These are phyloP conservation scores for Cotesia typhae DNA, from an alignment of 1,140 invertebrate species.

Conservation along the genomic window DNA sequence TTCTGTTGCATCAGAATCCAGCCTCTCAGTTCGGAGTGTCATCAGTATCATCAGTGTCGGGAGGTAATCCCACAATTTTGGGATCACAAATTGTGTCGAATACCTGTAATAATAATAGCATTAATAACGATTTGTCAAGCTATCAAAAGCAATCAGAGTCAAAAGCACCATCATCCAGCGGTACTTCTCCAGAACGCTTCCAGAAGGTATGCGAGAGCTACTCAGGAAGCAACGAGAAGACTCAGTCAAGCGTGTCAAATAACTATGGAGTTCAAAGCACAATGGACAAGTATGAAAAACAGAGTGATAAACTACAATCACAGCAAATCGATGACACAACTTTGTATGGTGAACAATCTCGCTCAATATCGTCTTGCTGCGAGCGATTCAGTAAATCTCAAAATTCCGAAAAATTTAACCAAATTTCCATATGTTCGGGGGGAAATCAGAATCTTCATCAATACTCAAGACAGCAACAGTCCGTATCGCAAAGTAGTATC, in stretches of 20 bases:
- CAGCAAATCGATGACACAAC: conserved; percentile 29
- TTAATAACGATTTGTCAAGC: conserved; percentile 35
- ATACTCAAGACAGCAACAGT: conserved; percentile 29
- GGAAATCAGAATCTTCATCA: conserved; percentile 32
- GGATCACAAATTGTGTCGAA: conserved; percentile 44
- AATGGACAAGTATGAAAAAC: conserved; percentile 39
- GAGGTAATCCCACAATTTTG: conserved; percentile 44
- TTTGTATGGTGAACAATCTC: conserved; percentile 24
- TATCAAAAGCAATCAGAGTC: conserved; percentile 49
- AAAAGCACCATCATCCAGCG: conserved; percentile 26
- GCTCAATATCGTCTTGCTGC: conserved; percentile 30
- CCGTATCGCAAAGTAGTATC: conserved; percentile 37
- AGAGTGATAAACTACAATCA: conserved; percentile 32
- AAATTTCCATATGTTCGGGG: conserved; percentile 32
- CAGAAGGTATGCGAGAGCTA: conserved; percentile 29
- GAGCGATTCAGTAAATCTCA: conserved; percentile 35
- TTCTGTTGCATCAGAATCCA: conserved; percentile 63
- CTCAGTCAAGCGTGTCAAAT: conserved; percentile 42
- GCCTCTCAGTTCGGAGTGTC: conserved; percentile 54
- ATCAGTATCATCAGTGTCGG: conserved; percentile 51
- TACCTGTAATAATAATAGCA: conserved; percentile 29
- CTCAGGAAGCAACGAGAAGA: conserved; percentile 38
- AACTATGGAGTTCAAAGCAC: conserved; percentile 44
- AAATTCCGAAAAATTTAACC: conserved; percentile 46
- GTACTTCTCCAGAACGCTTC: conserved; percentile 45